Base-by-base conservation (phyloP, 2,888 invertebrate genomes). In the Parnassius smintheus region DNA sequence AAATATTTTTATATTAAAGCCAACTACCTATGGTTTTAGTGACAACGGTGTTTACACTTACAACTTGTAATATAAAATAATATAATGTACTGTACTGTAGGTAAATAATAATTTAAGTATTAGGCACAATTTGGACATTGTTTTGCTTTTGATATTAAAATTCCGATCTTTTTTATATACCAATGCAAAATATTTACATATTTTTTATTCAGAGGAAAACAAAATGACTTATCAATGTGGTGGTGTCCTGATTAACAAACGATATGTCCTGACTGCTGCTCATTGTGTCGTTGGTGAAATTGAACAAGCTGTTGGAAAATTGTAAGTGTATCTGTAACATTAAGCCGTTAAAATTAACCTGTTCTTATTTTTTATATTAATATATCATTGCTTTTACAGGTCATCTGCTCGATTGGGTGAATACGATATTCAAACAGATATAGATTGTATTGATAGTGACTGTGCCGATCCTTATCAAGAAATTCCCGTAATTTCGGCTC, bases 391-490 rank as follows among this genome's bases (percentile, higher is more conserved):
- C 9, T 13, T 13, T 9, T 13, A 49, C 11, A 94, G 93, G 64
- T 82, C 86, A 66, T 84, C 88, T 50, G 92, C 93, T 2, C 92
- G 95, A 11, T 81, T 95, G 49, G 95, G 95, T 1, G 95, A 95
- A 81, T 94, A 94, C 72, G 93, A 95, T 73, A 92, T 91, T 0
- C 92, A 93, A 68, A 92, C 91, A 1, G 92, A 93, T 48, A 82
- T 91, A 0, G 95, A 95, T 73, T 95, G 95, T 77, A 82, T 92
- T 22, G 76, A 88, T 73, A 69, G 78, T 65, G 62, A 85, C 8
- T 96, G 96, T 72, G 93, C 96, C 0, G 94, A 94, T 55, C 91
- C 93, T 0, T 93, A 94, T 0, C 78, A 95, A 67, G 93, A 95
- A 66, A 91, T 95, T 22, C 85, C 88, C 0, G 92, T 95, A 2